A percentile compares a stretch with the other conserved stretches of the same genome.
phyloP scores from a whole-genome alignment of 1,140 invertebrate genomes.

The Procambarus virginalis region DNA sequence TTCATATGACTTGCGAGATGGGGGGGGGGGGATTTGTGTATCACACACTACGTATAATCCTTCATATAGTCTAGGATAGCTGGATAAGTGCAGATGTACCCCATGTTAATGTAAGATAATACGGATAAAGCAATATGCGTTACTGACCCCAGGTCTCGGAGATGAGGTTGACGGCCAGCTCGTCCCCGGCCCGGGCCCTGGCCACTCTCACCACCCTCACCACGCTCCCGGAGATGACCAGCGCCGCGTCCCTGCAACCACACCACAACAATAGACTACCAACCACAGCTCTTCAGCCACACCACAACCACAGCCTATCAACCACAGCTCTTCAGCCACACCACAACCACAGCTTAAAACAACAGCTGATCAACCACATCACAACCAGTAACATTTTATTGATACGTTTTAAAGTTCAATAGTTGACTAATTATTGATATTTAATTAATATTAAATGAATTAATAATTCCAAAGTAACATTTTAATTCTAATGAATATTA shows the following conservation, averaged over 20 bases:
- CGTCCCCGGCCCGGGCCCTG: conserved; percentile 72
- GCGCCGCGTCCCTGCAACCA: conserved; percentile 72
- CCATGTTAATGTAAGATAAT: background rate
- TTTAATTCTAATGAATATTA: background rate
- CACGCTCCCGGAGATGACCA: conserved; percentile 71
- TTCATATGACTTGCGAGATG: background rate
- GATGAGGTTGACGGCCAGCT: conserved; percentile 73
- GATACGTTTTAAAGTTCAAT: too few relatives aligned
- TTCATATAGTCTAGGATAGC: too few relatives aligned
- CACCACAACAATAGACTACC: background rate
- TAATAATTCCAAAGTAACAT: too few relatives aligned
- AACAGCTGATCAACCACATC: too few relatives aligned
- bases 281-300: conserved; percentile 71
- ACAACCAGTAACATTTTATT: too few relatives aligned
- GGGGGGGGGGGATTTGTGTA: background rate
- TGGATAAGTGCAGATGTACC: background rate
- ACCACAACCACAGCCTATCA: background rate
- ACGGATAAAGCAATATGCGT: background rate
- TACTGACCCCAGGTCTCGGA: conserved; percentile 74
- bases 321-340: conserved; percentile 71
- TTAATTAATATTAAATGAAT: too few relatives aligned
- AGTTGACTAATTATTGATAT: too few relatives aligned
- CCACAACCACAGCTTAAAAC: background rate
- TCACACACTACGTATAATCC: background rate
- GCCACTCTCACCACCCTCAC: conserved; percentile 72